Base-by-base conservation (phyloP, 2,888 invertebrate species). In the Tridacna gigas region DNA sequence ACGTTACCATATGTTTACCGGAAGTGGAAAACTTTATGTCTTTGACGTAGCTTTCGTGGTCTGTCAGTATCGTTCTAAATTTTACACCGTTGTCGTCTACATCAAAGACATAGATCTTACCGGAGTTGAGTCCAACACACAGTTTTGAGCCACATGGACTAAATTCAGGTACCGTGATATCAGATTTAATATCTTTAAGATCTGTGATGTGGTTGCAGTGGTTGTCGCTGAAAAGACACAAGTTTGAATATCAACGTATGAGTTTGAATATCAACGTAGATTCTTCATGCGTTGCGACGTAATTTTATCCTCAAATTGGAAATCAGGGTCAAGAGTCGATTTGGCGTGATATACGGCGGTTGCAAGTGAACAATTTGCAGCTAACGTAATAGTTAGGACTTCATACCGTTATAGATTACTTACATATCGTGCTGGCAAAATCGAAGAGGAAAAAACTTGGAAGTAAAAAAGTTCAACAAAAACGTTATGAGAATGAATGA, bases 21-120 rank as follows among this genome's bases (percentile, higher is more conserved):
- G 81, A 77, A 25, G 63, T 60, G 11, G 81, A 81, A 56, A 87
- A 87, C 28, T 73, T 79, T 15, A 87, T 76, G 47, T 85, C 83
- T 74, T 79, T 83, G 26, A 87, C 74, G 76, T 85, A 84, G 13
- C 83, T 76, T 7, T 80, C 74, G 69, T 87, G 84, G 18, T 76
- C 73, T 45, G 76, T 61, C 5, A 76, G 37, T 0, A 79, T 45
- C 28, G 22, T 74, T 9, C 66, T 45, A 2, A 77, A 47, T 5
- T 69, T n/a, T 13, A 77, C 56, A 9, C 74, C 63, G 15, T 73
- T 75, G 5, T 51, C 51, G 18, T 81, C 74, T 13, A 78, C 80
- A 18, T 84, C 66, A 80, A 79, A 87, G 28, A 85, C 65, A 26
- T 75, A 67, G 12, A 85, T 56, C 74, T 75, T 74, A 47, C 84